phyloP scores from a whole-genome alignment of 2,888 invertebrate genomes.

The Synergus laeviventris region DNA sequence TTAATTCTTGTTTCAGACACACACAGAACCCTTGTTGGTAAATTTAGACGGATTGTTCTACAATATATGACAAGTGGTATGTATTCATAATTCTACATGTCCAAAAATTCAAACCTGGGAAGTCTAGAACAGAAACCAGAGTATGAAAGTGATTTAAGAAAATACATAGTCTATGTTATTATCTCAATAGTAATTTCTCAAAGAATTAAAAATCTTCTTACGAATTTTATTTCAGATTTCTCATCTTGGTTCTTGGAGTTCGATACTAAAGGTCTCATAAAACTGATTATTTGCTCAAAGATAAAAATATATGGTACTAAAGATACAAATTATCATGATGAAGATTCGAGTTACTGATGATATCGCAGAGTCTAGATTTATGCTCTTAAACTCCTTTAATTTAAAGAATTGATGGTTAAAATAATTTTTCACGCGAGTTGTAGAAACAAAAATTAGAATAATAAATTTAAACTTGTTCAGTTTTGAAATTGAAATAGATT shows the following conservation, averaged over 20 bases:
- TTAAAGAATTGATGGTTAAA: background rate
- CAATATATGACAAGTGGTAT: background rate
- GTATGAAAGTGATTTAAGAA: too few relatives aligned
- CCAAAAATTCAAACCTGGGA: too few relatives aligned
- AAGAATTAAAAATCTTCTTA: too few relatives aligned
- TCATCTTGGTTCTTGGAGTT: background rate
- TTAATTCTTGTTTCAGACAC: conserved; percentile 15
- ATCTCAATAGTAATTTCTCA: too few relatives aligned
- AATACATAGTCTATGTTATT: too few relatives aligned
- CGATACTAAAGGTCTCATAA: background rate
- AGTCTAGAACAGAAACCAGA: too few relatives aligned
- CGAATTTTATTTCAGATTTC: background rate
- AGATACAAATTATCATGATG: background rate
- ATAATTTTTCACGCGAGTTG: background rate
- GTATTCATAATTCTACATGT: background rate
- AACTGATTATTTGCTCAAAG: background rate
- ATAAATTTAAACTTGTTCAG: background rate
- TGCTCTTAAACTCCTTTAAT: background rate
- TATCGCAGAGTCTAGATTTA: background rate
- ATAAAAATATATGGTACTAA: background rate
- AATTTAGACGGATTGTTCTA: conserved; percentile 3
- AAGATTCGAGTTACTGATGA: background rate
- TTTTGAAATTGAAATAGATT: too few relatives aligned
- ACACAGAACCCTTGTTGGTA: background rate
- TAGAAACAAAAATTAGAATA: background rate